Base-by-base conservation (phyloP, 2,888 invertebrate genomes). In the Julus scandinavius region DNA sequence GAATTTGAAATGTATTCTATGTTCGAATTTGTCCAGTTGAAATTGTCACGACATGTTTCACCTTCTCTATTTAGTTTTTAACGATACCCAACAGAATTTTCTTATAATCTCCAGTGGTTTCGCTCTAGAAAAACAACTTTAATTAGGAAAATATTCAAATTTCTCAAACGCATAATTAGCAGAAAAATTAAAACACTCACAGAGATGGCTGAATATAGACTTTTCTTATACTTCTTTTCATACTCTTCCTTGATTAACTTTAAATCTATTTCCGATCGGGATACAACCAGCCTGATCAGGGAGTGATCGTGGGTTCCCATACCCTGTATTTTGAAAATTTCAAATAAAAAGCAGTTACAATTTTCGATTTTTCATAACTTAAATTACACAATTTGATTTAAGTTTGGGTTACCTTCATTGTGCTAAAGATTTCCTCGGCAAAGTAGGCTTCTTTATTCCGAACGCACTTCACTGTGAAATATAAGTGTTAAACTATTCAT, bases 221-320 rank as follows among this genome's bases (percentile, higher is more conserved):
- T 87, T 58, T 85, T 87, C 40, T 88, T 88, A 40, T 88, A 89
- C 15, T 63, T 88, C 38, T 38, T 88, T 20, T 86, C 87, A 83
- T 87, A 89, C 54, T 89, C 89, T 49, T 89, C 58, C 72, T 89
- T 89, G 20, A 89, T 89, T 20, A 29, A 20, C 41, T 63, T 85
- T 87, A 89, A 86, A 54, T 89, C 89, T 41, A 87, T 88, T 80
- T 89, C 89, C 17, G 89, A 88, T 83, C 89, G 89, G 9, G 88
- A 84, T 38, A 87, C 88, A 15, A 89, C 86, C 80, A 93, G 91
- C 89, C 93, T 92, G 87, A 93, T 93, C 90, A 93, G 90, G 17
- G 92, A 91, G 89, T 91, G 91, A 90, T 93, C 93, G 90, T 93
- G 92, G 80, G 93, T 92, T 40, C 93, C 93, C 29, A 91, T 90